Evolutionary conservation across 2,888 invertebrate genomes (phyloP), one percentile per base, ranked within the genome.

Genomic region (Drosophila mimetica): DNA sequence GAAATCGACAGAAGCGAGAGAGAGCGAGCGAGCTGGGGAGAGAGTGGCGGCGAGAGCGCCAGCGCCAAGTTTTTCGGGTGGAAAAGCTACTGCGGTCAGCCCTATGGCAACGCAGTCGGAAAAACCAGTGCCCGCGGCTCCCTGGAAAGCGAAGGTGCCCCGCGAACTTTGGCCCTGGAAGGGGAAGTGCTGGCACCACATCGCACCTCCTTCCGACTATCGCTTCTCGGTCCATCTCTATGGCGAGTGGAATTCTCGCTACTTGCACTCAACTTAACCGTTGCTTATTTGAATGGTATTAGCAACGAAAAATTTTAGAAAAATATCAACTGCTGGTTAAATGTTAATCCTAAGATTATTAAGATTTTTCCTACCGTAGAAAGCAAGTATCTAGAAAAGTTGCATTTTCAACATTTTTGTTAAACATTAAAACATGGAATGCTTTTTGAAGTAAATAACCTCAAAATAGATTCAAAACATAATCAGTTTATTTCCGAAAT

Each of bases 11-110:
- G 13, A 32, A 36, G 14, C 16, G 13, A n/a, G 5, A 22, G 7
- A 36, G 39, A 9, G 9, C 0, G n/a, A n/a, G n/a, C 1, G n/a
- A 4, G 22, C 1, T 4, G 8, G 2, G 8, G 42, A n/a, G 42
- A 44, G 22, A 42, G 25, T 25, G 42, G 22, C 42, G 42, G 8
- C 25, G 25, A 44, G 44, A 44, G 44, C 28, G 16, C 25, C 28
- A 44, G 44, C 44, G 44, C 28, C 25, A 25, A 44, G 41, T 42
- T 42, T 18, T 14, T 46, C 16, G 46, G 28, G 16, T 46, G 46
- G 28, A 28, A 46, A 46, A 30, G 46, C 46, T 46, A 28, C 44
- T 46, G 46, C 44, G 44, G 44, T 44, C 25, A 25, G 44, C 44
- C 44, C 44, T 28, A 9, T 25, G 25, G 25, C 25, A 28, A 25